A percentile compares a stretch with the other conserved stretches of the same genome.
phyloP scores from a whole-genome alignment of 2,797 vertebrate species.

The Nasua narica region DNA sequence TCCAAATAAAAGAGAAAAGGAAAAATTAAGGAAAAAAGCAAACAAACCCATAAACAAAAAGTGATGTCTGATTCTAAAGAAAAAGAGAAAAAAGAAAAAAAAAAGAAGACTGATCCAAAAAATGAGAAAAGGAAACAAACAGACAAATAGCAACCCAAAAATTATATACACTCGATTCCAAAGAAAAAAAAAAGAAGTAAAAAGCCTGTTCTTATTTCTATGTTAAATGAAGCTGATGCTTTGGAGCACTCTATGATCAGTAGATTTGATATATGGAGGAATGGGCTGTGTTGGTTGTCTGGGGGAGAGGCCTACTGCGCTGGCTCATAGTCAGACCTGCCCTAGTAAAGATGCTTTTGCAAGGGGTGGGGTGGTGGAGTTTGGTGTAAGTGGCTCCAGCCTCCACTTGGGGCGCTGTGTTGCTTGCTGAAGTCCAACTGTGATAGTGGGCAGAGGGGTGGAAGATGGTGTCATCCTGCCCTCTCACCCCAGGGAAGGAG shows the following conservation, averaged over 20 bases:
- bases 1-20: not conserved
- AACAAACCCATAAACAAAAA: not conserved
- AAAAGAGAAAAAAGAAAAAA: not conserved
- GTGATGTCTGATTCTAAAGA: not conserved
- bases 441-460: not conserved
- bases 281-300: not conserved
- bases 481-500: not conserved
- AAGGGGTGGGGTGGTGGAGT: not conserved
- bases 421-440: not conserved
- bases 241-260: not conserved
- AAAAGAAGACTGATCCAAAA: not conserved
- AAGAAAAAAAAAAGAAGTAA: not conserved
- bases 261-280: not conserved
- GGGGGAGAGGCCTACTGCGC: not conserved
- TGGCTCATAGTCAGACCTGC: not conserved
- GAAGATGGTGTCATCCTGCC: not conserved
- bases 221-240: not conserved
- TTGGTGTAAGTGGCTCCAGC: not conserved
- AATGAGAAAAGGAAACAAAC: not conserved
- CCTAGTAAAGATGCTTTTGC: not conserved
- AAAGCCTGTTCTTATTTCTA: not conserved
- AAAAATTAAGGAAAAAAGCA: not conserved
- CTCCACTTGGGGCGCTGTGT: not conserved
- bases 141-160: not conserved
- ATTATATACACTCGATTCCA: not conserved